These are phyloP conservation scores for Heliconius hermathena DNA, from an alignment of 1,140 invertebrate genomes.

Conservation along the genomic window DNA sequence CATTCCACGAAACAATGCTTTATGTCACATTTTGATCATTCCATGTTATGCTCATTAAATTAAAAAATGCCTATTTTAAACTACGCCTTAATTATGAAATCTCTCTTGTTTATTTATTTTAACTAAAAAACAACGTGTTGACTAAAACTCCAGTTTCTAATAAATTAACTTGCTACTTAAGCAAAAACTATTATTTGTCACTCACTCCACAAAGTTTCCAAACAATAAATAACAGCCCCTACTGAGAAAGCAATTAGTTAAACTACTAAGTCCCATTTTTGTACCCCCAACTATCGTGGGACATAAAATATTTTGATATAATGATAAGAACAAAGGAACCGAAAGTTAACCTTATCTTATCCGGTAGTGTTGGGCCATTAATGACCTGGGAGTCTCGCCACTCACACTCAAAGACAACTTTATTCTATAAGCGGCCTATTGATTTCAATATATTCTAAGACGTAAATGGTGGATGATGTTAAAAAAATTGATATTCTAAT, in stretches of 20 bases:
- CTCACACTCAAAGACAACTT: constrained; percentile 59
- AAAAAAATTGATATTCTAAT: too few relatives aligned
- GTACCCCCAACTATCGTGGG: constrained; percentile 49
- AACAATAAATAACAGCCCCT: constrained; percentile 34
- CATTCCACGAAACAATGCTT: not conserved
- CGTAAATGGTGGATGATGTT: constrained; percentile 18
- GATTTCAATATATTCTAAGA: constrained; percentile 33
- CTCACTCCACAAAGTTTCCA: constrained; percentile 25
- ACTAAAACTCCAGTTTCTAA: not conserved
- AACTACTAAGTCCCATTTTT: constrained; percentile 46
- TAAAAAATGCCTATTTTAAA: not conserved
- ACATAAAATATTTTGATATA: constrained; percentile 72
- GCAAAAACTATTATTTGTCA: constrained; percentile 24
- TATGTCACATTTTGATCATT: not conserved
- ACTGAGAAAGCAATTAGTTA: constrained; percentile 55
- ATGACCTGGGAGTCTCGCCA: constrained; percentile 52
- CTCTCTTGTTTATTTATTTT: too few relatives aligned
- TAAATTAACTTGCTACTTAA: constrained; percentile 16
- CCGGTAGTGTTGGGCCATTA: constrained; percentile 58
- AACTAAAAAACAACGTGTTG: not conserved
- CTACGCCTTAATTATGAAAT: too few relatives aligned
- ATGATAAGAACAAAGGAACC: constrained; percentile 67
- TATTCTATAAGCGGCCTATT: constrained; percentile 44
- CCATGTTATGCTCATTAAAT: not conserved
- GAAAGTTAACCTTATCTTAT: constrained; percentile 70